phyloP scores from a whole-genome alignment of 2,113 vertebrate species.

The Mustelus asterias region DNA sequence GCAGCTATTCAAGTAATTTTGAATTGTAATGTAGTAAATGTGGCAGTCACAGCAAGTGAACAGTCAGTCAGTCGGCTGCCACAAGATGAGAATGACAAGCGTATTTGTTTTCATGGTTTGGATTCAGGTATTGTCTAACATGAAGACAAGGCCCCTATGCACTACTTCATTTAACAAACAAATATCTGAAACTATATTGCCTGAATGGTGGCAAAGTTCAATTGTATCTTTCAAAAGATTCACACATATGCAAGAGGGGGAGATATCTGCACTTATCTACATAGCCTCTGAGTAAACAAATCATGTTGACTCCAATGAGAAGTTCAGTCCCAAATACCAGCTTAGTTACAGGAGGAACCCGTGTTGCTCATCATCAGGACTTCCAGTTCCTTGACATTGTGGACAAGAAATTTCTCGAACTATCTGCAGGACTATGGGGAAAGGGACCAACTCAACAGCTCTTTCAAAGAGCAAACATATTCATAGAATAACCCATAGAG shows the following conservation, averaged over 20 bases:
- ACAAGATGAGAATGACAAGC: background rate
- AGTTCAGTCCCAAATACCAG: background rate
- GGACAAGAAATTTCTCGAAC: constrained; percentile 92
- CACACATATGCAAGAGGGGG: background rate
- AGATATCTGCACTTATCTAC: background rate
- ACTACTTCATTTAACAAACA: too few relatives aligned
- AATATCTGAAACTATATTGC: background rate
- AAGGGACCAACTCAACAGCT: background rate
- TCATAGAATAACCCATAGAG: background rate
- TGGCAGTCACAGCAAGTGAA: background rate
- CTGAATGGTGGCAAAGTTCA: background rate
- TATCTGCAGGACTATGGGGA: background rate
- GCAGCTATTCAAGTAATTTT: too few relatives aligned
- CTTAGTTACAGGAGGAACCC: constrained; percentile 41
- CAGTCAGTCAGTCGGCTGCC: background rate
- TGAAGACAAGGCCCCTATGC: too few relatives aligned
- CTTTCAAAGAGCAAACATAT: too few relatives aligned
- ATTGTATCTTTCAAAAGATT: background rate
- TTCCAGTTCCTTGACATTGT: constrained; percentile 91
- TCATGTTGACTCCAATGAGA: background rate
- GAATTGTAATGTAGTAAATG: background rate
- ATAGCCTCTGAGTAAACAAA: background rate
- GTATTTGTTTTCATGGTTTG: background rate
- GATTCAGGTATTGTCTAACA: too few relatives aligned
- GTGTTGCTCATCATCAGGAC: constrained; percentile 98